Evolutionary conservation across 2,113 vertebrate genomes (phyloP).

Genomic region (Cairina moschata): DNA sequence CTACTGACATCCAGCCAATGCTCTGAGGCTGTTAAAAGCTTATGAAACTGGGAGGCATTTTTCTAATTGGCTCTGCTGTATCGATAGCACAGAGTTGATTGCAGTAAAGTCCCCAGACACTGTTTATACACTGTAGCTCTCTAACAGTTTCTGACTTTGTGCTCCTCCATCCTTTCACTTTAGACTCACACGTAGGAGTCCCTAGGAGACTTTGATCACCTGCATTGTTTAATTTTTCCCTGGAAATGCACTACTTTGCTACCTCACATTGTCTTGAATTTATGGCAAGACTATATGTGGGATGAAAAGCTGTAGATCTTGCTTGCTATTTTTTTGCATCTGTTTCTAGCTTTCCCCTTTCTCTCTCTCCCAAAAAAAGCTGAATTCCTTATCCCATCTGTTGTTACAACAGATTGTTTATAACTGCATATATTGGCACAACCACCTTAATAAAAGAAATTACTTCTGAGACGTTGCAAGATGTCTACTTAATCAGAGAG

Average conservation of each 20-base stretch:
- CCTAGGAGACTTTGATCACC: not conserved
- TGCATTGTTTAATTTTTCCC: not conserved
- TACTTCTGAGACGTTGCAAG: not conserved
- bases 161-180: not conserved
- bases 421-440: not conserved
- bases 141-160: not conserved
- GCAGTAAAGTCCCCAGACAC: not conserved
- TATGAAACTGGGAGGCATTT: not conserved
- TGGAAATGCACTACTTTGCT: not conserved
- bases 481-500: not conserved
- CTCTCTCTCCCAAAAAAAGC: not conserved
- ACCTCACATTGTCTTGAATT: not conserved
- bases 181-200: not conserved
- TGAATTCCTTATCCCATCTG: not conserved
- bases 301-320: not conserved
- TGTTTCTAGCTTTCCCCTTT: not conserved
- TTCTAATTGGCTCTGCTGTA: conserved; percentile 14
- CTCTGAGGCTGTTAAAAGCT: conserved; percentile 37
- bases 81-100: not conserved
- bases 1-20: not conserved
- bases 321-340: not conserved
- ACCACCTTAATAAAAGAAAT: not conserved
- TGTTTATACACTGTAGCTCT: not conserved
- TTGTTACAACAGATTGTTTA: not conserved
- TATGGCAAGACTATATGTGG: not conserved